These are phyloP conservation scores for Chromoteleia sp. DNA, from an alignment of 2,888 invertebrate genomes.

Conservation along the genomic window DNA sequence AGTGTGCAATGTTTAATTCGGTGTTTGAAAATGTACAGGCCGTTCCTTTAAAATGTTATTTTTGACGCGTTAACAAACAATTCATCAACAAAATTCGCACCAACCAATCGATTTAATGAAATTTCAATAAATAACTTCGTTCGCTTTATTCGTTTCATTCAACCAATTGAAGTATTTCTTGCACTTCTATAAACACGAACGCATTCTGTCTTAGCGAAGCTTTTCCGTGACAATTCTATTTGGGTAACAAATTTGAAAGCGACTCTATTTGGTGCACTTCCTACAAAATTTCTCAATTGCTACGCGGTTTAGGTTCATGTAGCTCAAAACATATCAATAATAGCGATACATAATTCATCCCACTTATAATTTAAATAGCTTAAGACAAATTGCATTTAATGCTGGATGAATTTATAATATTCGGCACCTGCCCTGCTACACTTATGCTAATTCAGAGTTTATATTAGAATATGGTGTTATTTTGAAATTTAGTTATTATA, in stretches of 20 bases:
- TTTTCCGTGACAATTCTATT: slow-evolving; percentile 32
- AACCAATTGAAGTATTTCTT: neutral
- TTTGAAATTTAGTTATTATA: slow-evolving; percentile 10
- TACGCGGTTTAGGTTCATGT: slow-evolving; percentile 4
- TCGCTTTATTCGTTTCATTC: slow-evolving; percentile 1
- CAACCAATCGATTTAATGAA: slow-evolving; percentile 1
- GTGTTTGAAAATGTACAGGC: slow-evolving; percentile 16
- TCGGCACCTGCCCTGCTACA: slow-evolving; percentile 4
- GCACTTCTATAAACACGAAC: slow-evolving; percentile 12
- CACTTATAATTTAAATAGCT: slow-evolving; percentile 12
- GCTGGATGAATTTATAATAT: slow-evolving; percentile 4
- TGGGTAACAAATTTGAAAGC: slow-evolving; percentile 33
- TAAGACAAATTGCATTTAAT: neutral
- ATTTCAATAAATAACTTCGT: slow-evolving; percentile 5
- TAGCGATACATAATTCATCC: slow-evolving; percentile 26
- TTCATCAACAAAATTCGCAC: neutral
- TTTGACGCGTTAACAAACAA: too few species aligned
- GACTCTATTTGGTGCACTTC: slow-evolving; percentile 15
- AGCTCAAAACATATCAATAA: slow-evolving; percentile 29
- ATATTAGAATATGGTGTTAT: neutral
- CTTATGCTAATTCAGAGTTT: neutral
- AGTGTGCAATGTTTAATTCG: neutral
- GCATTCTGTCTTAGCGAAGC: slow-evolving; percentile 18
- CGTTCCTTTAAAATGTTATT: slow-evolving; percentile 16
- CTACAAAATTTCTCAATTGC: slow-evolving; percentile 32